A percentile compares a stretch with the other conserved stretches of the same genome.
These are phyloP conservation scores for Cataglyphis albicans DNA, from an alignment of 2,888 invertebrate species.

Conservation along the genomic window DNA sequence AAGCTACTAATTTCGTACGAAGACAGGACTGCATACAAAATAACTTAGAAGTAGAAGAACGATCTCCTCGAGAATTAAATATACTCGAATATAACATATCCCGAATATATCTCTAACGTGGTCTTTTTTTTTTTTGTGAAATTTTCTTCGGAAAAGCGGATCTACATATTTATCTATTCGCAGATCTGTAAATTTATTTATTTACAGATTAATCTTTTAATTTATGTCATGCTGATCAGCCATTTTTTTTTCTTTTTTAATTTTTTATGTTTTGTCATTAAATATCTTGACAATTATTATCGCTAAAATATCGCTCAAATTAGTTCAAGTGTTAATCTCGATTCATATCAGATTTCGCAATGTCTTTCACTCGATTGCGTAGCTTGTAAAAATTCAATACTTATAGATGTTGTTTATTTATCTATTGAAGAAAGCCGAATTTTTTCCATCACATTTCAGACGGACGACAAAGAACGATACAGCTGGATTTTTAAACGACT, in stretches of 20 bases:
- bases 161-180: neutral
- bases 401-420: neutral
- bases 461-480: neutral
- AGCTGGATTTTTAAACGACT: slow-evolving; percentile 25
- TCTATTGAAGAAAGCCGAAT: neutral
- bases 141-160: neutral
- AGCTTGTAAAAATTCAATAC: neutral
- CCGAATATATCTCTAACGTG: neutral
- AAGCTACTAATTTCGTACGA: slow-evolving; percentile 51
- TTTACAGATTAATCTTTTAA: neutral
- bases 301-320: neutral
- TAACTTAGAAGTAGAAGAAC: slow-evolving; percentile 34
- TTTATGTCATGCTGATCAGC: neutral
- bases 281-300: neutral
- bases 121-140: no score
- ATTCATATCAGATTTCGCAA: slow-evolving; percentile 5
- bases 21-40: slow-evolving; percentile 41
- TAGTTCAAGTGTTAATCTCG: neutral
- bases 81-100: neutral
- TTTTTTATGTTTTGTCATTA: neutral
- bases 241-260: neutral
- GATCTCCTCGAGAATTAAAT: neutral
- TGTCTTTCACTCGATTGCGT: neutral
- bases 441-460: neutral
- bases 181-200: neutral